Evolutionary conservation across 2,113 vertebrate genomes (phyloP), one percentile per base, ranked within the genome.

Genomic region (cat (Felis catus)): DNA sequence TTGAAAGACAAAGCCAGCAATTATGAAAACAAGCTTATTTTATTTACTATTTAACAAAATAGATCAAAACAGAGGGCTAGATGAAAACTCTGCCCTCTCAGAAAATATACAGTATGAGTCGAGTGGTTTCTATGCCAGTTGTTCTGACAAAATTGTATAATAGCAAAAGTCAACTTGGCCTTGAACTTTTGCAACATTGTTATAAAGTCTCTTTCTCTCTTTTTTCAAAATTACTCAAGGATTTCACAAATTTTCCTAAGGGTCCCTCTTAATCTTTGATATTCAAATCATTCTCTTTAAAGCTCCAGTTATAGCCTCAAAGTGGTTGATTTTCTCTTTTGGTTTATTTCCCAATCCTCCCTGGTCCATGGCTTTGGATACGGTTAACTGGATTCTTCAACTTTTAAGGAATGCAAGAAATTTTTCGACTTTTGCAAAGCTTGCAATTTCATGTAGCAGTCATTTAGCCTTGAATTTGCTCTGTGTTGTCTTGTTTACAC

Each of bases 21-120:
- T 92, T 61, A 66, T 66, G 53, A 84, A 94, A 96, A 92, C 19
- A 79, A 91, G n/a, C 19, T 95, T 66, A 92, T 92, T 80, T 95
- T 90, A 96, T 88, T 94, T 97, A 85, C 87, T 82, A 51, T 76
- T 83, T 88, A 91, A 81, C 80, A 82, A 89, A 95, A 66, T 61
- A 53, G 33, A 94, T 86, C 71, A 83, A 81, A 96, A 79, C 58
- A 58, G 36, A 58, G 41, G 36, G 29, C 48, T 74, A 78, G 4
- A 88, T 87, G 87, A 90, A 89, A 98, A 90, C 4, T 79, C 79
- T 23, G 9, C n/a, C 33, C 48, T 71, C 61, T 94, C 71, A 58
- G 53, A 87, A 96, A 89, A 80, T 74, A 83, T 18, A n/a, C n/a
- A 71, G 23, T 55, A 89, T 51, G 29, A 94, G 89, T 18, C 81